Percentiles rank a stretch among this genome's conserved stretches.
Evolutionary conservation across 1,140 invertebrate genomes (phyloP).

Genomic region (Vanessa tameamea): DNA sequence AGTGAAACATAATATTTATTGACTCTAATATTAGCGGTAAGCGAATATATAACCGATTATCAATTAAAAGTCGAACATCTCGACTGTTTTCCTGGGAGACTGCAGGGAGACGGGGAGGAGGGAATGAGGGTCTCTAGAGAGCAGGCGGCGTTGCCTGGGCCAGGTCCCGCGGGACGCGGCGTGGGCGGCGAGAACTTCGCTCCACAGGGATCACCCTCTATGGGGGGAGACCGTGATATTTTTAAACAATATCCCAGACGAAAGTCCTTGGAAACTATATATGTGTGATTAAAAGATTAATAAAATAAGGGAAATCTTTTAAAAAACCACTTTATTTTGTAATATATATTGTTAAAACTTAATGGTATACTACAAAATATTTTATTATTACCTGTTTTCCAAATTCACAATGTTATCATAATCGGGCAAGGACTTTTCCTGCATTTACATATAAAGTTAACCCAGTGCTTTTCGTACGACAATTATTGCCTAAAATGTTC

Average conservation of each 20-base stretch:
- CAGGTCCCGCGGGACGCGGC: conserved; percentile 63
- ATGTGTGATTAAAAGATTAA: conserved; percentile 22
- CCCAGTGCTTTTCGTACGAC: too few species aligned
- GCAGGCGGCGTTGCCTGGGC: conserved; percentile 69
- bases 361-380: too few species aligned
- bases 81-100: conserved; percentile 68
- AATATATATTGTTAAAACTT: too few species aligned
- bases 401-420: too few species aligned
- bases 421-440: too few species aligned
- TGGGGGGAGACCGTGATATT: conserved; percentile 71
- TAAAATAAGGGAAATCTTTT: background rate
- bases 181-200: conserved; percentile 72
- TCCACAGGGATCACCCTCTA: conserved; percentile 63
- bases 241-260: conserved; percentile 68
- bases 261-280: conserved; percentile 37
- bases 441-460: too few species aligned
- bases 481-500: too few species aligned
- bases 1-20: too few species aligned
- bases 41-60: conserved; percentile 49
- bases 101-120: conserved; percentile 47
- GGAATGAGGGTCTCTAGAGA: conserved; percentile 58
- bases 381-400: too few species aligned
- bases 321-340: too few species aligned
- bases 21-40: background rate
- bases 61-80: conserved; percentile 74